Evolutionary conservation across 2,113 vertebrate genomes (phyloP), one percentile per base, ranked within the genome.

Genomic region (Tapirus terrestris): DNA sequence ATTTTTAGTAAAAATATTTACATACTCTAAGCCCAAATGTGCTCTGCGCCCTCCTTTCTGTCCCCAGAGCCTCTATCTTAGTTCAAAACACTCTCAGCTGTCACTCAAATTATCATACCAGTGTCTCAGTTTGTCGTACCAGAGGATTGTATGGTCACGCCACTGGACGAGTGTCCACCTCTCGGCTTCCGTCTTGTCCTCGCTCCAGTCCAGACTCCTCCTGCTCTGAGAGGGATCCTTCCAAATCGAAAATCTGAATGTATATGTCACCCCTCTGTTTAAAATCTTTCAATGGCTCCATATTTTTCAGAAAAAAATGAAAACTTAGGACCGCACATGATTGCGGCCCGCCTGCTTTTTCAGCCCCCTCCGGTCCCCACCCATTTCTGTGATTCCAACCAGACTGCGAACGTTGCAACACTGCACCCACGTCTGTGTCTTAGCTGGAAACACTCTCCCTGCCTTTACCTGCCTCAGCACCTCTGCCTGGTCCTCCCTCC

Each of bases 381-480:
- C 1, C 4, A 25, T 29, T 73, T 31, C 45, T 91, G 23, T 39
- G 13, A 51, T 45, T 48, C 65, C 12, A 33, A 4, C 16, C 67
- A 39, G 67, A 23, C 6, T 2, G 14, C 1, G 0, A 8, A 2
- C 9, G 23, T 17, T 45, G 16, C 2, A 39, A 31, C 10, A 1
- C 7, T 23, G 31, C 8, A 1, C 14, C 2, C 11, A 5, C 0
- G 0, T 3, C 33, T 23, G 16, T 2, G 5, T 48, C 45, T 79
- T 53, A 21, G 29, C 43, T 29, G 17, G 65, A 68, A 73, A 70
- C 1, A 3, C 18, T 43, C 6, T 43, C 13, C 21, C 11, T 20
- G 58, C 17, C 29, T 36, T 13, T 1, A 13, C 29, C 72, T 72
- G 53, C 39, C 48, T 45, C 36, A 48, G 45, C 14, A 27, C 14